Evolutionary conservation across 2,113 vertebrate genomes (phyloP), one percentile per base, ranked within the genome.

Genomic region (Atherinomorus stipes): DNA sequence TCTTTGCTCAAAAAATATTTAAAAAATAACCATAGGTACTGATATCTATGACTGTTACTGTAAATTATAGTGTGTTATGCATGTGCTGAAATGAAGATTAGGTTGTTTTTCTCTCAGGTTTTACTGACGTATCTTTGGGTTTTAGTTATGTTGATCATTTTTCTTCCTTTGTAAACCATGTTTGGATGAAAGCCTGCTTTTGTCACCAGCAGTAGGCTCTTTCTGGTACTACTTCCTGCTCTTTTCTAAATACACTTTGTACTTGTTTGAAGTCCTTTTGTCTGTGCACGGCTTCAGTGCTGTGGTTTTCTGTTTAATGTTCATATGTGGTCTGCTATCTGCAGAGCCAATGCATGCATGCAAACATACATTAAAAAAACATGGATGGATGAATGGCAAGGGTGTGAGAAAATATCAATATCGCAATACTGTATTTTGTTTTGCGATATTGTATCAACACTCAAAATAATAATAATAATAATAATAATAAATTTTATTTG

Each of bases 261-360:
- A 4, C 56, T 42, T 67, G 37, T 65, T 56, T 26, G 12, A 59
- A 71, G 23, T 61, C 40, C 18, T 47, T 53, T n/a, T n/a, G n/a
- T n/a, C n/a, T n/a, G n/a, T 53, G 15, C 59, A 28, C 0, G 1
- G 57, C 69, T 64, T 45, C 45, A 64, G 7, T 53, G 18, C 22
- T 11, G 4, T 23, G 26, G 45, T 64, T 45, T 13, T 42, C 12
- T 25, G 13, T 74, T 51, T 22, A 51, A 37, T 26, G 16, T 28
- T 70, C 19, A 25, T 51, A 28, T n/a, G 49, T 18, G 59, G n/a
- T 15, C 66, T 44, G 42, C 26, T 38, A 22, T 64, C 37, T 51
- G 26, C 25, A 65, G 49, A 62, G 44, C 23, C 34, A 51, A 45
- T n/a, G 21, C 44, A 71, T 23, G 34, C 21, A 49, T 37, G 23